Base-by-base conservation (phyloP, 2,113 vertebrate genomes). In the Hylia prasina region DNA sequence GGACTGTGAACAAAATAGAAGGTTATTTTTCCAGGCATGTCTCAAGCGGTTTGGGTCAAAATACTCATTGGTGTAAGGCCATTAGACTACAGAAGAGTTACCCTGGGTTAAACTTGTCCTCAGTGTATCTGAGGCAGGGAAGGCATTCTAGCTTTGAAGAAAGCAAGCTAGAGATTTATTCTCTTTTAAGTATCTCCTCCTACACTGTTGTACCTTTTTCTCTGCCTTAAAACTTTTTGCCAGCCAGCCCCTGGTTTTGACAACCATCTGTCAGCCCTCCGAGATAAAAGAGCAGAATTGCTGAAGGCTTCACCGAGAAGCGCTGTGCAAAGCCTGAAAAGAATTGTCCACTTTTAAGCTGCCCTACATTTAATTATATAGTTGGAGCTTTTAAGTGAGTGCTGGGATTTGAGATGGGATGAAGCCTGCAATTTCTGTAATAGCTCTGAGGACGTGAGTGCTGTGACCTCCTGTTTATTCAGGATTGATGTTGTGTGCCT, bases 401-500 rank as follows among this genome's bases (percentile, higher is more conserved):
- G 0, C 68, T 90, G 93, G 70, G 87, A 94, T 96, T 95, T 95
- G 28, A 79, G 95, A 81, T 86, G 71, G 87, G 86, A 96, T 89
- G 75, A 93, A 96, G 91, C 64, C 71, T 95, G 90, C 82, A 93
- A 93, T 95, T 97, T 97, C 75, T 89, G 1, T 88, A 83, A 93
- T 73, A 82, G 94, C 91, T 95, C 61, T 89, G 89, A 91, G 87
- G 91, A 91, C 40, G 82, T 47, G 94, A 95, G 84, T 40, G 80
- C 79, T 91, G 92, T 90, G 96, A 96, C 94, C 95, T 97, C 93
- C 93, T 97, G 50, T 96, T 96, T 94, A 75, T 95, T 91, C 87
- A 86, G 95, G 96, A 94, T 57, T 60, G 90, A 93, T 92, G 92
- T 73, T 83, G 84, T 78, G 39, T 89, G 92, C 87, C 90, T 97